phyloP scores from a whole-genome alignment of 2,888 invertebrate species.

The Serrognathus titanus region DNA sequence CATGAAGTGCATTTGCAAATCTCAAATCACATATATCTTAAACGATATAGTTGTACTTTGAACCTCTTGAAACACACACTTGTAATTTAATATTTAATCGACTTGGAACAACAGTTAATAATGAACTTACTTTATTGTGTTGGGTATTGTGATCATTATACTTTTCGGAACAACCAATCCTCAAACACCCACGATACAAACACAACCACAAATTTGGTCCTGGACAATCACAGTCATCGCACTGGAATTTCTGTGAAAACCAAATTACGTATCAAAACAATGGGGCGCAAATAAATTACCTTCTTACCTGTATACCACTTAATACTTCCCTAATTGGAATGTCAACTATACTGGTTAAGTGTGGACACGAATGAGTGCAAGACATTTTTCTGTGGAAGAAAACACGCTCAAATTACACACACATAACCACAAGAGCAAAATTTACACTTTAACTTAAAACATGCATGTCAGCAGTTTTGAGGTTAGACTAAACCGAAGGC shows the following conservation, averaged over 20 bases:
- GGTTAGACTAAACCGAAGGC: too few species aligned
- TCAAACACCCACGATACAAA: slow-evolving; percentile 72
- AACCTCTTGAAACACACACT: slow-evolving; percentile 21
- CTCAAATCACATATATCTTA: background rate
- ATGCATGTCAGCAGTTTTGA: too few species aligned
- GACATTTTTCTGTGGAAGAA: slow-evolving; percentile 8
- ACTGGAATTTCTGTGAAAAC: slow-evolving; percentile 53
- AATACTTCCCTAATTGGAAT: slow-evolving; percentile 40
- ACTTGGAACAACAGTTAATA: too few species aligned
- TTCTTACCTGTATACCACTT: slow-evolving; percentile 20
- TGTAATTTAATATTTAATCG: slow-evolving; percentile 13
- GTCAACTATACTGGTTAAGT: slow-evolving; percentile 37
- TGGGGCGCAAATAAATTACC: background rate
- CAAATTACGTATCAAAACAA: slow-evolving; percentile 11
- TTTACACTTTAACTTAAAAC: too few species aligned
- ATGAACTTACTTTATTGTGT: slow-evolving; percentile 66
- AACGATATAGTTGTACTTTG: background rate
- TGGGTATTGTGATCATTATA: slow-evolving; percentile 78
- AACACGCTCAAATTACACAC: background rate
- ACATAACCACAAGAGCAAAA: too few species aligned
- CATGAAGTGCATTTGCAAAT: background rate
- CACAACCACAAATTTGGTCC: slow-evolving; percentile 87
- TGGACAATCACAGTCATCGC: slow-evolving; percentile 68
- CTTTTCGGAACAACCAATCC: slow-evolving; percentile 80
- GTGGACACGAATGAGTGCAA: slow-evolving; percentile 35